These are phyloP conservation scores for Odontomachus brunneus DNA, from an alignment of 1,140 invertebrate species.

Conservation along the genomic window DNA sequence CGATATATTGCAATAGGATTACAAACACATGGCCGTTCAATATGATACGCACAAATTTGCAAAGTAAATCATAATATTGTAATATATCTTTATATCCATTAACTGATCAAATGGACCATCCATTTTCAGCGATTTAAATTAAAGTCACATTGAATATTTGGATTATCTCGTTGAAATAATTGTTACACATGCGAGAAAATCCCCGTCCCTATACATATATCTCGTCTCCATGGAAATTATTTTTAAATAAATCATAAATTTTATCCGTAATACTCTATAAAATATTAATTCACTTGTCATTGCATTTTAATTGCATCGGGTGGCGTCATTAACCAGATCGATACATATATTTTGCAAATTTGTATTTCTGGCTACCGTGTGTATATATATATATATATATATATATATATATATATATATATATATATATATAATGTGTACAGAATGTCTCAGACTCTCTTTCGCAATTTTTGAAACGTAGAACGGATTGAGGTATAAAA, in stretches of 20 bases:
- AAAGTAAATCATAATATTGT: conserved; percentile 5
- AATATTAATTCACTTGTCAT: conserved; percentile 20
- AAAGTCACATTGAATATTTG: not conserved
- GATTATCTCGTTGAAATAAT: not conserved
- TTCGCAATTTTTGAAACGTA: too few species aligned
- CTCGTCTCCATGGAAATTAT: too few species aligned
- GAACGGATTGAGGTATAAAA: too few species aligned
- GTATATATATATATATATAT: too few species aligned
- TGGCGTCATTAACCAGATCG: conserved; percentile 11
- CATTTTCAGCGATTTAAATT: conserved; percentile 11
- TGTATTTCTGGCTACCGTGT: conserved; percentile 10
- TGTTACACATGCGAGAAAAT: not conserved
- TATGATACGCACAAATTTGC: conserved; percentile 4
- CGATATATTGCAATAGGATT: not conserved
- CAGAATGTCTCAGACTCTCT: too few species aligned
- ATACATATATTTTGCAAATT: conserved; percentile 2
- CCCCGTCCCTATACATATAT: too few species aligned
- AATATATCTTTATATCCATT: conserved; percentile 1
- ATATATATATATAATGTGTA: too few species aligned
- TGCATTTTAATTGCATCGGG: conserved; percentile 37
- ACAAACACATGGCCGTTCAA: not conserved
- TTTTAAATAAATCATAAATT: too few species aligned
- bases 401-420: too few species aligned
- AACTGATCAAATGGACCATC: conserved; percentile 2
- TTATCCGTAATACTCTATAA: not conserved